These are phyloP conservation scores for Bombus breviceps DNA, from an alignment of 1,140 invertebrate species.

Conservation along the genomic window DNA sequence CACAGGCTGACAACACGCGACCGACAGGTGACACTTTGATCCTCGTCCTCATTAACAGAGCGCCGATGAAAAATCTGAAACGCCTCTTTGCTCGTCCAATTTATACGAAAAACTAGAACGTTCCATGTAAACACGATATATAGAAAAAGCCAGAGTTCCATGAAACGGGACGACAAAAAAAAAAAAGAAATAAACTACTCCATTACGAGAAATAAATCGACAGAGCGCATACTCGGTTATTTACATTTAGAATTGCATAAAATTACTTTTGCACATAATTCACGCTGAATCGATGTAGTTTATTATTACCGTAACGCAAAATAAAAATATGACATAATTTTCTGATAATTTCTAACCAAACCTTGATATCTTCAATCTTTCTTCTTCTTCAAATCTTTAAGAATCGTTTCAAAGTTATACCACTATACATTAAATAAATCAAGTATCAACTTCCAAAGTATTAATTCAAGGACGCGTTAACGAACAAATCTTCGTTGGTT, in stretches of 20 bases:
- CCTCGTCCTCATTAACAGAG: constrained; percentile 44
- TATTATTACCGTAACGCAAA: neutral
- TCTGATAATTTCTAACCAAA: neutral
- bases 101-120: constrained; percentile 53
- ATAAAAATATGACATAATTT: neutral
- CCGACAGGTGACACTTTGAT: constrained; percentile 14
- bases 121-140: constrained; percentile 36
- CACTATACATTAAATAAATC: neutral
- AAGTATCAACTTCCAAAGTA: neutral
- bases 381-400: neutral
- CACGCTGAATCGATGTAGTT: neutral
- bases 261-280: neutral
- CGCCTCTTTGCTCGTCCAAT: constrained; percentile 25
- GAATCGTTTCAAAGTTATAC: neutral
- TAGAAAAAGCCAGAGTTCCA: neutral
- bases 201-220: neutral
- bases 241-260: neutral
- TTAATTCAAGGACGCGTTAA: neutral
- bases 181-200: neutral
- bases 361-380: too few species aligned
- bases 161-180: too few species aligned
- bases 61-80: constrained; percentile 22
- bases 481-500: neutral
- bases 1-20: constrained; percentile 11
- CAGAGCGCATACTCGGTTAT: neutral